A percentile compares a stretch with the other conserved stretches of the same genome.
Evolutionary conservation across 2,888 invertebrate genomes (phyloP).

Genomic region (Dichetophora obliterata): DNA sequence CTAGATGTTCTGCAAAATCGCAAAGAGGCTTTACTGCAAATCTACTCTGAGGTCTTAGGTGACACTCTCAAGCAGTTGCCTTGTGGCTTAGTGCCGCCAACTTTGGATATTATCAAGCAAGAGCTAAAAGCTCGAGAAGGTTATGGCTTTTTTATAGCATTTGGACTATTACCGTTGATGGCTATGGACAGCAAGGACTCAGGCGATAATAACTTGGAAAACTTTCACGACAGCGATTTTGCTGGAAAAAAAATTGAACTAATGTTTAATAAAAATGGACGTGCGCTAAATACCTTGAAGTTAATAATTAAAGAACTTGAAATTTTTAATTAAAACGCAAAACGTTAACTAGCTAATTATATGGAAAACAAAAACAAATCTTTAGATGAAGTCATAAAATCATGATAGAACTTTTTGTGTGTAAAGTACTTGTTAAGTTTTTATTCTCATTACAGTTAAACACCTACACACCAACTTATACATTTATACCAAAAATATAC

Average conservation of each 20-base stretch:
- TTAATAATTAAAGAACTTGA: constrained; percentile 60
- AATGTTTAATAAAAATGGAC: constrained; percentile 65
- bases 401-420: no score
- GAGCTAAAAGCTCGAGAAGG: constrained; percentile 62
- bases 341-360: no score
- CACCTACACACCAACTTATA: no score
- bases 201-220: constrained; percentile 64
- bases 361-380: no score
- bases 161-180: constrained; percentile 65
- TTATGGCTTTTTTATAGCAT: constrained; percentile 67
- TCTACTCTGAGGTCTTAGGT: constrained; percentile 57
- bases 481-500: no score
- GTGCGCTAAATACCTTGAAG: constrained; percentile 62
- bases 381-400: no score
- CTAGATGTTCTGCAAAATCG: constrained; percentile 58
- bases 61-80: constrained; percentile 56
- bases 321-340: neutral
- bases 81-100: constrained; percentile 52
- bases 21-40: constrained; percentile 58
- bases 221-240: constrained; percentile 61
- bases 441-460: no score
- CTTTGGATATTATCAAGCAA: constrained; percentile 54
- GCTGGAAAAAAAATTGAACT: constrained; percentile 63
- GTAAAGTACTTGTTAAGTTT: no score
- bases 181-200: constrained; percentile 65